Evolutionary conservation across 2,797 vertebrate species (phyloP).

Genomic region (Sebastes diaconus): DNA sequence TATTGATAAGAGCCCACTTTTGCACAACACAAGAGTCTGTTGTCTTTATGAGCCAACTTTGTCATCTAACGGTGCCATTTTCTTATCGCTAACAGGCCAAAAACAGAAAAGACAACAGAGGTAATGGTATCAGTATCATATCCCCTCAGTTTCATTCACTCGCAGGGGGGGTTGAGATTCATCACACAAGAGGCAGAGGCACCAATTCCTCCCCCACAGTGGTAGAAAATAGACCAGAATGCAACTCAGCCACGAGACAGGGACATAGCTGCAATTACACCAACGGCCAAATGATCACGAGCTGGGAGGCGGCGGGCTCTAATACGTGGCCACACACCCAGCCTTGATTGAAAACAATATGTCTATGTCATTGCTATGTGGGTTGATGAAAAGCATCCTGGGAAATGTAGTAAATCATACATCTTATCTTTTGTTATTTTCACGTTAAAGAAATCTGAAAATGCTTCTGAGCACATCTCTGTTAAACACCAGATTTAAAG

Average conservation of each 20-base stretch:
- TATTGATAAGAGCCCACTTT: not conserved
- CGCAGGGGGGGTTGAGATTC: not conserved
- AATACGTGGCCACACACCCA: not conserved
- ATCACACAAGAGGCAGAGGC: not conserved
- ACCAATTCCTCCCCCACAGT: not conserved
- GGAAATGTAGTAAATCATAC: not conserved
- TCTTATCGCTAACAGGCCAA: not conserved
- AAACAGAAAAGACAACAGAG: not conserved
- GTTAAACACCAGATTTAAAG: too few species aligned
- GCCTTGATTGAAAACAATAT: not conserved
- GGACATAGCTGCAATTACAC: constrained; percentile 24
- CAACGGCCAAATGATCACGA: not conserved
- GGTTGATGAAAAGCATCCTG: not conserved
- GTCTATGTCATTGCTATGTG: not conserved
- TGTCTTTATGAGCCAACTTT: not conserved
- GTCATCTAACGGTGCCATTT: not conserved
- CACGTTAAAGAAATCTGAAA: not conserved
- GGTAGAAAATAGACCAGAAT: constrained; percentile 26
- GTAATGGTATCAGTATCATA: not conserved
- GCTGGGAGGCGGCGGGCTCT: not conserved
- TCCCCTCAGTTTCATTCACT: not conserved
- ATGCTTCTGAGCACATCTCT: too few species aligned
- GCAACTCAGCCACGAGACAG: constrained; percentile 3
- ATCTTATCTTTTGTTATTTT: not conserved
- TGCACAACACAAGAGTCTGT: too few species aligned